phyloP scores from a whole-genome alignment of 1,140 invertebrate genomes.

The Capitella teleta region DNA sequence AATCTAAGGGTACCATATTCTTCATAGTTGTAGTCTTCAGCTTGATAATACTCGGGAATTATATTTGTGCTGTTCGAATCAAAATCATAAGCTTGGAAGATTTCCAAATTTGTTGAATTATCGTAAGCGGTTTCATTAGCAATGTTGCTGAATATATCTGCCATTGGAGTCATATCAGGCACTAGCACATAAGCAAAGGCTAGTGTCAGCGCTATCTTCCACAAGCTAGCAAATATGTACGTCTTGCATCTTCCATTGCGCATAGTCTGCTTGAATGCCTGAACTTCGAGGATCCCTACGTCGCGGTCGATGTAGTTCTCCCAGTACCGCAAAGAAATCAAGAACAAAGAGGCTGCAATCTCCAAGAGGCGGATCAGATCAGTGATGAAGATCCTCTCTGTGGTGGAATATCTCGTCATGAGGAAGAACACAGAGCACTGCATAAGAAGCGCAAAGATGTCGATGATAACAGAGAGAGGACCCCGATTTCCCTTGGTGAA shows the following conservation, averaged over 20 bases:
- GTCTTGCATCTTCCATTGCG: conserved; percentile 14
- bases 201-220: conserved; percentile 16
- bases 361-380: not conserved
- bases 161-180: conserved; percentile 12
- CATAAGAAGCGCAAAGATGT: conserved; percentile 14
- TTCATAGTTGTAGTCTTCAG: too few relatives aligned
- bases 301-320: conserved; percentile 17
- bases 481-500: conserved; percentile 14
- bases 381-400: not conserved
- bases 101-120: not conserved
- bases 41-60: too few relatives aligned
- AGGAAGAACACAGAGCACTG: conserved; percentile 16
- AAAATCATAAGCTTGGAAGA: too few relatives aligned
- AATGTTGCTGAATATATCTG: conserved; percentile 6
- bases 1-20: too few relatives aligned
- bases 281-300: conserved; percentile 13
- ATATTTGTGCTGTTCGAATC: too few relatives aligned
- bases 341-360: conserved; percentile 11
- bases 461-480: conserved; percentile 11
- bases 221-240: conserved; percentile 15
- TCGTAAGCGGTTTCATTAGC: conserved; percentile 11
- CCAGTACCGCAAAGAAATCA: conserved; percentile 15
- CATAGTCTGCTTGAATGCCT: conserved; percentile 12
- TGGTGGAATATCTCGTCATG: conserved; percentile 7
- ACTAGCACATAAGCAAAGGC: conserved; percentile 15